Conservation (phyloP, 2,113 vertebrate species). For the Leucosticte australis region DNA sequence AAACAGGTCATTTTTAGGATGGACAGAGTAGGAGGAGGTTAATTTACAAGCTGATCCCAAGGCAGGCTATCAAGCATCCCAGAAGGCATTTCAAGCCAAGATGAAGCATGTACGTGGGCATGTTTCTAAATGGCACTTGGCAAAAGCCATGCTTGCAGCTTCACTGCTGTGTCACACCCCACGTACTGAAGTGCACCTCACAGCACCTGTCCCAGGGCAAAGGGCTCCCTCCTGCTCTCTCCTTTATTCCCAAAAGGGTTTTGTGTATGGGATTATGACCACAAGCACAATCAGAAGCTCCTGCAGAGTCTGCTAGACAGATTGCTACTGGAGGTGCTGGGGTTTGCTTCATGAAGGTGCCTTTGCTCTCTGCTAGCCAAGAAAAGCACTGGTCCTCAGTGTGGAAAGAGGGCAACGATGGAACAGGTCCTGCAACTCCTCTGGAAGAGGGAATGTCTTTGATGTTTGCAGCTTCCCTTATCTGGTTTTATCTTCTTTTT, state of each 20-base stretch:
- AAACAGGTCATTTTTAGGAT: background rate
- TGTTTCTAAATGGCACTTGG: background rate
- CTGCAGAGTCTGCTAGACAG: background rate
- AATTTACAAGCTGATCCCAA: background rate
- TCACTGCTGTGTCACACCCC: background rate
- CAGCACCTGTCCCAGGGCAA: background rate
- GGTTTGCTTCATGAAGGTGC: background rate
- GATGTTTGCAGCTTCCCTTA: background rate
- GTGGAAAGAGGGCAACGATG: background rate
- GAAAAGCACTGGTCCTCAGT: background rate
- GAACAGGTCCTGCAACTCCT: background rate
- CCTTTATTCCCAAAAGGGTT: background rate
- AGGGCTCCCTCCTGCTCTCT: background rate
- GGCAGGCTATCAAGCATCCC: background rate
- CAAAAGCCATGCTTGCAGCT: background rate
- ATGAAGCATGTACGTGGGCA: background rate
- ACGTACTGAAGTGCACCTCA: background rate
- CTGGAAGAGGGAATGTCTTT: background rate
- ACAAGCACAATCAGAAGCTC: background rate
- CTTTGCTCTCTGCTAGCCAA: background rate
- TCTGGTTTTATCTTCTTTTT: background rate
- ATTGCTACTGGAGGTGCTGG: background rate
- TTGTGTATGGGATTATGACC: background rate
- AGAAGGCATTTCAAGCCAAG: background rate
- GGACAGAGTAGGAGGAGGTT: background rate